Base-by-base conservation (phyloP, 2,888 invertebrate genomes). In the Quadroppia sp. region DNA sequence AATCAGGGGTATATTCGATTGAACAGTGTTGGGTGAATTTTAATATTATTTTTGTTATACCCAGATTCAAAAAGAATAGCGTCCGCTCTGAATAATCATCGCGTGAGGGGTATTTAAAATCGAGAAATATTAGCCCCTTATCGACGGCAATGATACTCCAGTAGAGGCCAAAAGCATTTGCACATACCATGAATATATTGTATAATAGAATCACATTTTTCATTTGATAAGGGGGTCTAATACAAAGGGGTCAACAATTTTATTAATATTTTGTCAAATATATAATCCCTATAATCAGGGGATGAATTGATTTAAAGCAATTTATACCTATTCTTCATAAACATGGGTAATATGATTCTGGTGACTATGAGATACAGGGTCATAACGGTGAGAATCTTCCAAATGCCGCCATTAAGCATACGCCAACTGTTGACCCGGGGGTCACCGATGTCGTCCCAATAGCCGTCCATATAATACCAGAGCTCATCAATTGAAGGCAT, bases 401-500 rank as follows among this genome's bases (percentile, higher is more conserved):
- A 74, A 17, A 50, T 23, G 1, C 74, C 74, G 17, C 74, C 74
- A 11, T 42, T 40, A 2, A 67, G 4, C 1, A 42, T 3, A 3
- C 1, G 1, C 67, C 67, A 67, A 40, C 42, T 4, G 36, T 67
- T 42, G 13, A 67, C 42, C n/a, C 74, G 32, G 32, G 74, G 74
- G 36, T 74, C 74, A 25, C 53, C 70, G n/a, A 70, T 70, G 25
- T 74, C 74, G 36, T 70, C 53, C 74, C 74, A 74, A 71, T 56
- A 74, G n/a, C 71, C 30, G n/a, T 71, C 70, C 50, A 70, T 13
- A 56, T 73, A 73, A 56, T 73, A 73, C 32, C 20, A 20, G 11
- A 20, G 9, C 4, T 40, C 30, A 23, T 67, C 28, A 1, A 73
- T 11, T 20, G 59, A 32, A 30, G 30, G 1, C 59, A 59, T 59